Conservation (phyloP, 1,140 invertebrate genomes). For the Drosophila santomea region DNA sequence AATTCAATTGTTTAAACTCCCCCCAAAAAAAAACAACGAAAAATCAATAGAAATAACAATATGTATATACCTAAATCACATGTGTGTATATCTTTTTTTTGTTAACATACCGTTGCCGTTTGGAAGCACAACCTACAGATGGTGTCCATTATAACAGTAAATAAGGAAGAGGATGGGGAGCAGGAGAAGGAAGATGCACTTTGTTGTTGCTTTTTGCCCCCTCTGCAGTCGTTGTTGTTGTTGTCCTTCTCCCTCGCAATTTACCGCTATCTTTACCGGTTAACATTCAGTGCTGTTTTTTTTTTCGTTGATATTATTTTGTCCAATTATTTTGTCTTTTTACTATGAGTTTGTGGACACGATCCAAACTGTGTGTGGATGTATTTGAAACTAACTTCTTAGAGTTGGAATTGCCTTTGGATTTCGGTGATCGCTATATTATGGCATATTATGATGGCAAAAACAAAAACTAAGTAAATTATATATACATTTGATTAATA, state of each 20-base stretch:
- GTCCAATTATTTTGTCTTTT: neutral
- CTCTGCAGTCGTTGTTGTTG: constrained; percentile 7
- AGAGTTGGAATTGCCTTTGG: neutral
- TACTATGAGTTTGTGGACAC: constrained; percentile 3
- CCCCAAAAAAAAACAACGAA: constrained; percentile 26
- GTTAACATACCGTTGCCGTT: constrained; percentile 80
- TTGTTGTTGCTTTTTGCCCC: constrained; percentile 20
- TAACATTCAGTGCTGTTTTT: constrained; percentile 35
- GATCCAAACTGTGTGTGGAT: neutral
- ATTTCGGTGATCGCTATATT: constrained; percentile 4
- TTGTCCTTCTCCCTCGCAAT: constrained; percentile 26
- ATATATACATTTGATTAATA: constrained; percentile 39
- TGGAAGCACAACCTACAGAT: constrained; percentile 84
- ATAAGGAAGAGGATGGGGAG: constrained; percentile 31
- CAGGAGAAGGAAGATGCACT: constrained; percentile 71
- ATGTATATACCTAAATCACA: constrained; percentile 11
- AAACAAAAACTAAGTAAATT: constrained; percentile 35
- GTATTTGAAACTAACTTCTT: constrained; percentile 11
- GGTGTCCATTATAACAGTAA: constrained; percentile 76
- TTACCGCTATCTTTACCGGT: constrained; percentile 67
- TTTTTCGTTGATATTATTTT: neutral
- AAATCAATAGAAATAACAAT: constrained; percentile 84
- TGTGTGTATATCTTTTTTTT: constrained; percentile 15
- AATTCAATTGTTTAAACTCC: constrained; percentile 45
- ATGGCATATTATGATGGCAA: constrained; percentile 4